Base-by-base conservation (phyloP, 2,797 vertebrate genomes). In the Fistularia commersonii region DNA sequence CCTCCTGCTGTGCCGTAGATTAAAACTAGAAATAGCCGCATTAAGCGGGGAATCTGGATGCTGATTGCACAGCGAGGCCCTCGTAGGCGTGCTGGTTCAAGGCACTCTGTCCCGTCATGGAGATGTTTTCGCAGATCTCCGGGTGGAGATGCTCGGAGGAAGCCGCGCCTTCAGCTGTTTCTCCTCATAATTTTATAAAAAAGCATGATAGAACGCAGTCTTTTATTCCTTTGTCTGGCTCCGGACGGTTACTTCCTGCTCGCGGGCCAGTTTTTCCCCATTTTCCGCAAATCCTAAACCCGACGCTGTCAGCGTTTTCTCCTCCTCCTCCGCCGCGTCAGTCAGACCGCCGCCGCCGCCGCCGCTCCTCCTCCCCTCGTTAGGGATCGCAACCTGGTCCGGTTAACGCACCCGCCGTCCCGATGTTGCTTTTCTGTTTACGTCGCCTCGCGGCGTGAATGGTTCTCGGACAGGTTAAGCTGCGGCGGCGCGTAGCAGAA, bases 201-300 rank as follows among this genome's bases (percentile, higher is more conserved):
- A n/a, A 51, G 33, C 40, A 46, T 55, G 52, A 41, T 41, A 46
- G 36, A 12, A 37, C 47, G 66, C 52, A 6, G 41, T 54, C 77
- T 86, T 72, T 61, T 61, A 48, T 61, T 74, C 69, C 72, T 81
- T 83, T 87, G 81, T 85, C 78, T 81, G 74, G 61, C 42, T 61
- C 36, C 47, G 48, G 37, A 47, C 55, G 53, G 56, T 61, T 48
- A 51, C 48, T 76, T 82, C 65, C 68, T 32, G 11, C 69, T 60
- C 35, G 45, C 60, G 31, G 41, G 45, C 48, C 48, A 51, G 4
- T 58, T 73, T 71, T 64, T 57, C 43, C 69, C 45, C n/a, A 64
- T 80, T 80, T 84, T 77, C 74, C 67, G 11, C 61, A 76, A 73
- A 68, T 76, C 44, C 61, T 40, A 11, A 44, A 50, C 54, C 66